Base-by-base conservation (phyloP, 2,113 vertebrate species). In the Nettapus auritus region DNA sequence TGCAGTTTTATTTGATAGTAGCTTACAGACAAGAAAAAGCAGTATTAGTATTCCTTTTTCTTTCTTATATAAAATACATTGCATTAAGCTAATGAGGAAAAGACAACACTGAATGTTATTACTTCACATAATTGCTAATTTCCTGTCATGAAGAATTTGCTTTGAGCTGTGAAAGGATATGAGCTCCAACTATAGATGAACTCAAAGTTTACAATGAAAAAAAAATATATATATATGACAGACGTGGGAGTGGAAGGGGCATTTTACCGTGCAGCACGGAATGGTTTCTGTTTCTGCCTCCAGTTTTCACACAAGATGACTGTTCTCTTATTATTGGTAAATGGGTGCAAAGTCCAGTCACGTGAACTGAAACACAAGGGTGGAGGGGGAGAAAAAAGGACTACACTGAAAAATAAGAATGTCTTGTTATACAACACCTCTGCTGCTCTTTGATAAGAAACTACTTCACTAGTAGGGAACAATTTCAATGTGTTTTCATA, bases 281-380 rank as follows among this genome's bases (percentile, higher is more conserved):
- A 88, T 23, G 89, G 73, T 86, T 88, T 81, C 91, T 75, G 63
- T 56, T 91, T 93, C 90, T 89, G 79, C 33, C 55, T 83, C 64
- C 67, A 48, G 5, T 38, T 52, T 70, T 76, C 89, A 90, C 67
- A 70, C n/a, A 88, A 88, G 52, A 77, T 56, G 89, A 60, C 59
- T 88, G 57, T 2, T 11, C 17, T 25, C 10, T 25, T 91, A 59
- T 17, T 68, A 81, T 59, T 3, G 1, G 82, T 59, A 53, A 26
- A 71, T 7, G 21, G 64, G 82, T 81, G 75, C 75, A 90, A 96
- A 96, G 91, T 96, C 52, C 93, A 91, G 46, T 55, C 76, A 81
- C 0, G 1, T 60, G 33, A 91, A 83, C 16, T 60, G 79, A 78
- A 91, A 83, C 40, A 90, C 40, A 80, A 71, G 25, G 29, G 64